Percentiles rank a stretch among this genome's conserved stretches.
These are phyloP conservation scores for Matsumyia berberina DNA, from an alignment of 2,888 invertebrate species.

Conservation along the genomic window DNA sequence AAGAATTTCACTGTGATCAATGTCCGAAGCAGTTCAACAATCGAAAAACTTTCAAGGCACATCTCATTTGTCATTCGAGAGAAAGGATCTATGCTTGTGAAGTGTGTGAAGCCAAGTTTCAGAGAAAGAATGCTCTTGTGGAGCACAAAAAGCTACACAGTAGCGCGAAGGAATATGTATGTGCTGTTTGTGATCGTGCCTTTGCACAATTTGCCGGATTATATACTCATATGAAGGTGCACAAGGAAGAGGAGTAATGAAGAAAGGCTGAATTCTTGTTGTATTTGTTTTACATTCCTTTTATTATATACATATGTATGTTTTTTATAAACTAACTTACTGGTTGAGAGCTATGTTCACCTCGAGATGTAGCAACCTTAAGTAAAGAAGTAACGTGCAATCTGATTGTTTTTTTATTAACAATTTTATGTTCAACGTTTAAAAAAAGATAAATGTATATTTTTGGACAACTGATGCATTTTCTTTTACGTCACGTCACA, in stretches of 20 bases:
- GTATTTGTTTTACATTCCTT: not conserved
- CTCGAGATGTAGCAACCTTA: too few species aligned
- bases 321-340: constrained; percentile 6
- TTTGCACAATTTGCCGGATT: constrained; percentile 66
- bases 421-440: not conserved
- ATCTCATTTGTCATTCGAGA: constrained; percentile 59
- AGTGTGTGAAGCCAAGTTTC: constrained; percentile 53
- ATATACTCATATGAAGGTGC: constrained; percentile 58
- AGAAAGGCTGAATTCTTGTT: constrained; percentile 2
- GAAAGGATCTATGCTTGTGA: constrained; percentile 49
- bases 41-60: constrained; percentile 52
- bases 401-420: not conserved
- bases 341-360: too few species aligned
- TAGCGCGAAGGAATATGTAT: constrained; percentile 45
- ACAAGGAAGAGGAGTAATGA: constrained; percentile 30
- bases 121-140: constrained; percentile 55
- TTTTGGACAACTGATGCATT: not conserved
- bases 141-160: constrained; percentile 60
- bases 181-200: constrained; percentile 35
- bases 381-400: constrained; percentile 27
- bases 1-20: constrained; percentile 48
- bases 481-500: too few species aligned
- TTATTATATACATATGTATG: not conserved
- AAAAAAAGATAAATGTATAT: not conserved
- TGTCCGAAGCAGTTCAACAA: constrained; percentile 56